Base-by-base conservation (phyloP, 2,888 invertebrate genomes). In the Tupiocoris notatus region DNA sequence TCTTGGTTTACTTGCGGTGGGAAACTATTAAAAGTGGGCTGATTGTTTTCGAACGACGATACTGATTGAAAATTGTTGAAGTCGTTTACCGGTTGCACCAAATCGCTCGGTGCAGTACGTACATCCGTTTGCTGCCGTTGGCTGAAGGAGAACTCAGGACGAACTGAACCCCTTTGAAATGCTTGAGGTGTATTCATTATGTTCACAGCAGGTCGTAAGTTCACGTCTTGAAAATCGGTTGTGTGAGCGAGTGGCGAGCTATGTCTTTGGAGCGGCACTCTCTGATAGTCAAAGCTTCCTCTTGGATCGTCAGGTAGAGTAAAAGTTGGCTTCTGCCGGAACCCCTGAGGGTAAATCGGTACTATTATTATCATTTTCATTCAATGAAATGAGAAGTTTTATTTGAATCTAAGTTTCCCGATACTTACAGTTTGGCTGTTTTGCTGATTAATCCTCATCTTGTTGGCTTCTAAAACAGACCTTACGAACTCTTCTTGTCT, bases 401-500 rank as follows among this genome's bases (percentile, higher is more conserved):
- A n/a, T n/a, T n/a, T n/a, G n/a, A n/a, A n/a, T n/a, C n/a, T n/a
- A n/a, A n/a, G n/a, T n/a, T n/a, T n/a, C n/a, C n/a, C n/a, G n/a
- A n/a, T 12, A 39, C 39, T 39, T 12, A 39, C 39, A 39, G 6
- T 39, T 39, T 39, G 39, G 3, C 12, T 3, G 39, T 39, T 39
- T 39, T 39, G 39, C 12, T 7, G 39, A 21, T 70, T 58, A 22
- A 61, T 22, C 6, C 63, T 9, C 23, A 56, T 23, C 22, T 64
- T 64, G 57, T 74, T 74, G 1, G 65, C 59, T 61, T 66, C 66
- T 9, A 66, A 22, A 12, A 75, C 66, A 12, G 65, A 23, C n/a
- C 65, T 75, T 1, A 65, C 20, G 18, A 58, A 75, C 1, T 75
- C 75, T 18, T 66, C 75, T 24, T 75, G 75, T n/a, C 39, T 75